Evolutionary conservation across 2,888 invertebrate genomes (phyloP), one percentile per base, ranked within the genome.

Genomic region (Mythimna ferrago): DNA sequence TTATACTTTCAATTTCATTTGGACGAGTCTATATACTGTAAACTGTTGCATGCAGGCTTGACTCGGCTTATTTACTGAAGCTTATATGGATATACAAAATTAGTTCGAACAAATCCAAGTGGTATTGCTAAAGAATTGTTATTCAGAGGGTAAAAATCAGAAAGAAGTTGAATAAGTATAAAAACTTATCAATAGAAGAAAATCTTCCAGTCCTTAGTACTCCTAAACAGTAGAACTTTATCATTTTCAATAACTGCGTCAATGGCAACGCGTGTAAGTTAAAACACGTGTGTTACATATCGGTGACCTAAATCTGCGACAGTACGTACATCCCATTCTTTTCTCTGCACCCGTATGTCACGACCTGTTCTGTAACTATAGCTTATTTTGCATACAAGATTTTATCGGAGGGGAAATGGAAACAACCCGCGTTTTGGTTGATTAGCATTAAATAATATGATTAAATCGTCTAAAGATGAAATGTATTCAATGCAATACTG

Each of bases 251-350:
- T 72, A 72, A 60, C n/a, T 64, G 38, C 41, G 60, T 69, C 66
- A 78, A 63, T 21, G 9, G 53, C 53, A 54, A 58, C 61, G 32
- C 54, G 56, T 67, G 62, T 66, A 64, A 57, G 56, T 67, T 66
- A 32, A 54, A 70, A 51, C 78, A 73, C 87, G 87, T 88, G 89
- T 90, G 87, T 79, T 58, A 74, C 60, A 67, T 84, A 90, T 90
- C 89, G 73, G 61, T 64, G 88, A 89, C 91, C 90, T 86, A 89
- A 85, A 90, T 90, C 89, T 85, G 72, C 11, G n/a, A 48, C 61
- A 58, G 66, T 84, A 64, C 81, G 79, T 79, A 80, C 80, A 81
- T 85, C 86, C 85, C 76, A 81, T 78, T 76, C 58, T 71, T 70
- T 73, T 68, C 69, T 71, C 61, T 72, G 64, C 80, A 84, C 90